These are phyloP conservation scores for Semibalanus balanoides DNA, from an alignment of 1,140 invertebrate genomes.

Conservation along the genomic window DNA sequence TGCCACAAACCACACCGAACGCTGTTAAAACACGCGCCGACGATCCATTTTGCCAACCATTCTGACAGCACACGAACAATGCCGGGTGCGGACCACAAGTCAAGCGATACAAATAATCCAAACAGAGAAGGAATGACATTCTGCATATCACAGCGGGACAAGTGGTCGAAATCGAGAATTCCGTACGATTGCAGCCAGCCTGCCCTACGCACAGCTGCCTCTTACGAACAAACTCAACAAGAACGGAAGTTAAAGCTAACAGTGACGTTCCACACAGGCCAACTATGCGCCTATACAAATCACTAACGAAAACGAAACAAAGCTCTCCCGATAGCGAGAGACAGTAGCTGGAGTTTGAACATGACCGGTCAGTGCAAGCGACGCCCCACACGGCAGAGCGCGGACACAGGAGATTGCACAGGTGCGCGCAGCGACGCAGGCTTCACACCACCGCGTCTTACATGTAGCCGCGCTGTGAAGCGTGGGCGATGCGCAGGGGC, in stretches of 20 bases:
- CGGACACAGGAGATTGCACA: not conserved
- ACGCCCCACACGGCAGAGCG: not conserved
- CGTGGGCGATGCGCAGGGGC: no score
- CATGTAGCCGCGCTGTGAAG: no score
- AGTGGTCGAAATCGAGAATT: not conserved
- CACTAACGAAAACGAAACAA: not conserved
- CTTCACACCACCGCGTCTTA: no score
- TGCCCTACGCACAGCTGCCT: not conserved
- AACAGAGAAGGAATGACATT: not conserved
- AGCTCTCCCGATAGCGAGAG: not conserved
- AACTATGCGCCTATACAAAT: not conserved
- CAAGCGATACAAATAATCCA: no score
- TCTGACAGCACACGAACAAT: not conserved
- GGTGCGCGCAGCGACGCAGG: not conserved
- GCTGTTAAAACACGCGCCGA: not conserved
- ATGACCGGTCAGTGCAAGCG: not conserved
- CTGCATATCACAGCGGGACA: not conserved
- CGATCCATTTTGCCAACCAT: not conserved
- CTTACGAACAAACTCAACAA: not conserved
- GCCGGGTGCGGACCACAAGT: not conserved
- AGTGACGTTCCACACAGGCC: not conserved
- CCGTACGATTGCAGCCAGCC: no score
- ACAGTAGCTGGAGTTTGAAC: no score
- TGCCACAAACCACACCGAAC: not conserved
- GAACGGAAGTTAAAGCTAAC: not conserved